A percentile compares a stretch with the other conserved stretches of the same genome.
phyloP scores from a whole-genome alignment of 2,113 vertebrate genomes.

The Archilochus colubris region DNA sequence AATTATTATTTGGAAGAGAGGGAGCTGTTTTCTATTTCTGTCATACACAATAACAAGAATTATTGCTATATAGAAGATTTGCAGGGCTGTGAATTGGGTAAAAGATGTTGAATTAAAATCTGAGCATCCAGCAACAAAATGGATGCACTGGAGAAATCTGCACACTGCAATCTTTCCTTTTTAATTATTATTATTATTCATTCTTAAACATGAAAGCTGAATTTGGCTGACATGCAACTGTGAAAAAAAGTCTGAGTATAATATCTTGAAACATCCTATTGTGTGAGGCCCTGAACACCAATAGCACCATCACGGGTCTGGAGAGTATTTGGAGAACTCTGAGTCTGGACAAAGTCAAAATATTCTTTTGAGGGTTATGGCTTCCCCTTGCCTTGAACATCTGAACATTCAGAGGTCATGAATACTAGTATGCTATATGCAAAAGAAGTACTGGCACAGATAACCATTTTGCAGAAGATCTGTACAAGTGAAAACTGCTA shows the following conservation, averaged over 20 bases:
- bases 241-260: not conserved
- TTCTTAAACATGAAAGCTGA: not conserved
- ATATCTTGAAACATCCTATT: not conserved
- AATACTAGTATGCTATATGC: not conserved
- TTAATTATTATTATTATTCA: not conserved
- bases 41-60: not conserved
- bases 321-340: not conserved
- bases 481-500: not conserved
- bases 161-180: not conserved
- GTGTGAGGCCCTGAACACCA: not conserved
- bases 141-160: not conserved
- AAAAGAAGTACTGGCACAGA: not conserved
- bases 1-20: not conserved
- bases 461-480: not conserved
- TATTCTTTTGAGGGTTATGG: not conserved
- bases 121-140: not conserved
- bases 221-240: not conserved
- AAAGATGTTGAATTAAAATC: not conserved
- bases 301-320: not conserved
- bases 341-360: not conserved
- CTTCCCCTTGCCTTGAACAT: not conserved
- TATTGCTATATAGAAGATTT: not conserved
- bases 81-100: not conserved
- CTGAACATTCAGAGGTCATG: not conserved
- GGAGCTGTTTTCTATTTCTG: not conserved